Evolutionary conservation across 92 coral and sea anemone species (phyloP).

Genomic region (Epizoanthus rinbou): DNA sequence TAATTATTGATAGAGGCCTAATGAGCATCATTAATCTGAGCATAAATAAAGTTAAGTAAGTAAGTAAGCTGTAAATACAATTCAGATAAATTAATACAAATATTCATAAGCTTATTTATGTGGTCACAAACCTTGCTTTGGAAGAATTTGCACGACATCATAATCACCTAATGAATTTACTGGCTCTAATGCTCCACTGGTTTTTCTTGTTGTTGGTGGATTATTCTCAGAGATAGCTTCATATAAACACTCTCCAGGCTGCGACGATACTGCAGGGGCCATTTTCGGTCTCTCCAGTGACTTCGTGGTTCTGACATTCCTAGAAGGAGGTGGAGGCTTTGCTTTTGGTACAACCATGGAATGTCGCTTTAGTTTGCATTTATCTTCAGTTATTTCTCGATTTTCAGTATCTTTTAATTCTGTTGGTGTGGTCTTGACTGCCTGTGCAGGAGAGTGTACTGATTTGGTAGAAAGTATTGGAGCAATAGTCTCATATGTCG

Average conservation of each 20-base stretch:
- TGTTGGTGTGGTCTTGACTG: neutral
- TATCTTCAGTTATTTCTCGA: neutral
- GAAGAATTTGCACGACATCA: neutral
- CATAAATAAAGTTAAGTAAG: no score
- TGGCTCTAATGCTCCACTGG: neutral
- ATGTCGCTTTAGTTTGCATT: neutral
- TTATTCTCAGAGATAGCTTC: neutral
- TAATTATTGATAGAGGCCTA: no score
- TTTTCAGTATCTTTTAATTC: neutral
- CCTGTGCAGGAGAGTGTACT: neutral
- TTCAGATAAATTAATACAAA: no score
- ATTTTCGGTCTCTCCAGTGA: conserved; percentile 32
- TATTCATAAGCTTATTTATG: no score
- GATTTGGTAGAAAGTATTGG: neutral
- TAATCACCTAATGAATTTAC: neutral
- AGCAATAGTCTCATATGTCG: conserved; percentile 6
- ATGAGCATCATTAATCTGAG: no score
- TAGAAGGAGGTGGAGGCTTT: conserved; percentile 3
- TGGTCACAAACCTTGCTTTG: conserved; percentile 3
- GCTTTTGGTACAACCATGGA: conserved; percentile 14
- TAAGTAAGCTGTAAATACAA: no score
- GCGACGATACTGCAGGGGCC: neutral
- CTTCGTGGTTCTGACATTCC: conserved; percentile 13
- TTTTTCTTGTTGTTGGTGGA: neutral
- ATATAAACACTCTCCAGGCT: neutral